Evolutionary conservation across 23 tunicate species (phyloP).

Genomic region (Botrylloides violaceus): DNA sequence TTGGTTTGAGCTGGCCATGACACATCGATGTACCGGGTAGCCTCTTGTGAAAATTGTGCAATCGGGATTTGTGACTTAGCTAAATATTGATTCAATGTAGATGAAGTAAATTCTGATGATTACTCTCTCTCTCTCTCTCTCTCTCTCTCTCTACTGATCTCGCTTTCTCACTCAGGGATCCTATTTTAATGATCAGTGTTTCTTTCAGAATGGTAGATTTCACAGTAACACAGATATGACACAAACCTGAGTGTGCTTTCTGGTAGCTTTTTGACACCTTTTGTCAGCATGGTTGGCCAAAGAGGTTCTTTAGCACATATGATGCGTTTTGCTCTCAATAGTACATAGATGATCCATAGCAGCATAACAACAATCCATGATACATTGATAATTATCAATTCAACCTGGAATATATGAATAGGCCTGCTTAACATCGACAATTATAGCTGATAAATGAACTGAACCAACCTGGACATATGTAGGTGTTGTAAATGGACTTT

Average conservation of each 20-base stretch:
- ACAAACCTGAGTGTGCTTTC: slow-evolving; percentile 11
- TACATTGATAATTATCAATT: slow-evolving; percentile 65
- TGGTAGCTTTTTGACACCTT: slow-evolving; percentile 16
- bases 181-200: too few relatives aligned
- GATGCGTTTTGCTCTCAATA: slow-evolving; percentile 28
- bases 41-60: too few relatives aligned
- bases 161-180: too few relatives aligned
- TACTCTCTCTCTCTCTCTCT: too few relatives aligned
- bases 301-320: slow-evolving; percentile 30
- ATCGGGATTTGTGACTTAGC: too few relatives aligned
- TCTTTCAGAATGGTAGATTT: too few relatives aligned
- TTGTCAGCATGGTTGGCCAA: slow-evolving; percentile 57
- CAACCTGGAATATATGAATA: slow-evolving; percentile 36
- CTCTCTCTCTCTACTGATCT: too few relatives aligned
- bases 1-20: too few relatives aligned
- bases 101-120: too few relatives aligned
- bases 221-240: background rate
- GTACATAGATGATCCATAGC: slow-evolving; percentile 35
- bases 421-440: background rate
- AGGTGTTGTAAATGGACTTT: slow-evolving; percentile 66
- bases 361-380: slow-evolving; percentile 50
- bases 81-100: too few relatives aligned
- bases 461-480: slow-evolving; percentile 50
- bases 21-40: too few relatives aligned
- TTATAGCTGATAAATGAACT: too few relatives aligned